Evolutionary conservation across 53 echinoderm and acorn worm genomes (phyloP), one percentile per base, ranked within the genome.

Genomic region (Echinometra lucunter): DNA sequence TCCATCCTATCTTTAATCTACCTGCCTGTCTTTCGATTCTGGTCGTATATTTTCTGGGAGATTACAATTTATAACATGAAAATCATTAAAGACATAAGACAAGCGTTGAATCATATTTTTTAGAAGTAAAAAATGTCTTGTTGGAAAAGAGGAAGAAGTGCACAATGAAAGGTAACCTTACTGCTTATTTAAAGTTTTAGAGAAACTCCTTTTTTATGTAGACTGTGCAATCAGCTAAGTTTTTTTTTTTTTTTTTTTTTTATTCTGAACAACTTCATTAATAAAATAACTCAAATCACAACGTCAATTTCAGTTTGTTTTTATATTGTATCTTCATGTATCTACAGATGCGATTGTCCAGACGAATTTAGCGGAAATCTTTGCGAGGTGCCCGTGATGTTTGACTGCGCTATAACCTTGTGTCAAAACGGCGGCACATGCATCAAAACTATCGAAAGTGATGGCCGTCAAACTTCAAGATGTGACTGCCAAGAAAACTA

Each of bases 341-440:
- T 6, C 44, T 53, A n/a, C 82, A 94, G 94, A 27, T 94, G 94
- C 45, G 44, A 83, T 13, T 94, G 94, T 66, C 82, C 27, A 38
- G 82, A 55, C 4, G 85, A 63, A 4, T 94, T 83, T 85, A 42
- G 82, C 4, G 94, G 94, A 42, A 85, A 83, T 42, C 30, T 94
- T n/a, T 94, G 94, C 45, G 83, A 94, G 66, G 57, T 82, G 66
- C 94, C 94, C 11, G 35, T 42, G 40, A 45, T n/a, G n/a, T 94
- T 94, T 83, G 67, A 58, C 16, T 94, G 94, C 34, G 57, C 94
- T 45, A 25, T 58, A 27, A 15, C 94, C n/a, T 27, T 94, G 58
- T 94, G 94, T 58, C 94, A 83, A 58, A 94, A 94, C 19, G 44
- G 85, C 23, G 94, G 94, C 27, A 94, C 94, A 28, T 94, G 94